Base-by-base conservation (phyloP, 1,140 invertebrate species). In the Neodiprion pinetum region DNA sequence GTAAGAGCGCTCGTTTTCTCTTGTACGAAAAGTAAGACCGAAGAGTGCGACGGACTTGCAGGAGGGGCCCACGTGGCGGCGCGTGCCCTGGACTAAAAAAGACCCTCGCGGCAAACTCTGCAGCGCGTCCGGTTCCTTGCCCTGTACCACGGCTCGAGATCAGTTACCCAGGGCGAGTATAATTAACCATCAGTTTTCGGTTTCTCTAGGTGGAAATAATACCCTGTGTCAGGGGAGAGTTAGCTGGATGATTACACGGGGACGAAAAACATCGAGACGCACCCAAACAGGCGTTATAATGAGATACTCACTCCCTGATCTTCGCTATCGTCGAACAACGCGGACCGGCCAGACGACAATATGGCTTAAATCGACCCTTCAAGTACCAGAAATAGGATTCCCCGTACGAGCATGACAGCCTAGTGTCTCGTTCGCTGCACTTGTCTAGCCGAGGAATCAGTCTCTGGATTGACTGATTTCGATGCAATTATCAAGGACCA, bases 141-240 rank as follows among this genome's bases (percentile, higher is more conserved):
- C 28, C 28, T 40, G 28, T 5, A 40, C 28, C 28, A 40, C 28
- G 28, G 53, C n/a, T 78, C 79, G 81, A 81, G 79, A 82, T 81
- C 79, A 80, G 80, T 82, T 81, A 78, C 40, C 28, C 81, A 74
- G 81, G 79, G 76, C 83, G 80, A 86, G 85, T 80, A 85, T 88
- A 88, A 88, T 88, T 88, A 88, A 86, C 86, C 83, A 87, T 88
- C 86, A 87, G 86, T 87, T 88, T 88, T 87, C 76, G 85, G 83
- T 87, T 88, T 87, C 86, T 82, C 80, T 77, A 28, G 73, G 70
- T 78, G 77, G 78, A 69, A 21, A 69, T 47, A 47, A 69, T 69
- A 69, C 67, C 21, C 67, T 4, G 21, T 69, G 67, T 61, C 4
- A 61, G 53, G 53, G 28, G 28, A 40, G 53, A 61, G n/a, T 5